Evolutionary conservation across 2,113 vertebrate species (phyloP).

Genomic region (Maccullochella peelii): DNA sequence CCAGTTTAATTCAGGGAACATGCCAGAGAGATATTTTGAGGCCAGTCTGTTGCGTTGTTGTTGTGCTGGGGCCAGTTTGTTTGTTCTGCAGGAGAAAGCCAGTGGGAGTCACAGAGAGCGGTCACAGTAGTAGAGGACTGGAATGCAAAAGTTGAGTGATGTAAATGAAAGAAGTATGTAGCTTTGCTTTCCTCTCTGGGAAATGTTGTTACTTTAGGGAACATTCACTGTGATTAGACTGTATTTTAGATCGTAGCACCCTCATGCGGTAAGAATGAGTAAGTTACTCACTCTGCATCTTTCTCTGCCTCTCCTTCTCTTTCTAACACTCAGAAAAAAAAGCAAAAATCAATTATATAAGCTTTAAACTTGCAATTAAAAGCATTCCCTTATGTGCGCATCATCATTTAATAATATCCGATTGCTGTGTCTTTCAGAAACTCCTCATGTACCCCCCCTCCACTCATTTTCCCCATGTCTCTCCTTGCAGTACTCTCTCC

Average conservation of each 20-base stretch:
- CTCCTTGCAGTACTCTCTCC: constrained; percentile 87
- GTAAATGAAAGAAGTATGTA: constrained; percentile 44
- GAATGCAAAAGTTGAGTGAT: constrained; percentile 67
- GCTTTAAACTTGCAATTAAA: background rate
- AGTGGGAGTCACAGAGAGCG: constrained; percentile 61
- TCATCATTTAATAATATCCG: background rate
- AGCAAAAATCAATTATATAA: background rate
- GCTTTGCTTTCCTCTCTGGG: constrained; percentile 39
- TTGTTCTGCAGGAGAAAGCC: constrained; percentile 62
- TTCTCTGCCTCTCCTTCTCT: no score
- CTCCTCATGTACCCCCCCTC: background rate
- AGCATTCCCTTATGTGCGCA: background rate
- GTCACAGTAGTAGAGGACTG: constrained; percentile 41
- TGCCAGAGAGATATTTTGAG: constrained; percentile 66
- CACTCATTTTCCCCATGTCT: constrained; percentile 1
- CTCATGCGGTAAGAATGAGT: constrained; percentile 34
- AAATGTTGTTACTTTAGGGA: constrained; percentile 34
- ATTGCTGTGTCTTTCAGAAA: background rate
- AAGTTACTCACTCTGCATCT: background rate
- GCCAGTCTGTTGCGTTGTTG: constrained; percentile 27
- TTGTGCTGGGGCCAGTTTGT: constrained; percentile 54
- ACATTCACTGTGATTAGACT: background rate
- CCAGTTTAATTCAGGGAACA: constrained; percentile 46
- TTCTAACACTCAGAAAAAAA: background rate
- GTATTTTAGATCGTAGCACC: constrained; percentile 29